These are phyloP conservation scores for Acromyrmex echinatior DNA, from an alignment of 1,140 invertebrate species.

Conservation along the genomic window DNA sequence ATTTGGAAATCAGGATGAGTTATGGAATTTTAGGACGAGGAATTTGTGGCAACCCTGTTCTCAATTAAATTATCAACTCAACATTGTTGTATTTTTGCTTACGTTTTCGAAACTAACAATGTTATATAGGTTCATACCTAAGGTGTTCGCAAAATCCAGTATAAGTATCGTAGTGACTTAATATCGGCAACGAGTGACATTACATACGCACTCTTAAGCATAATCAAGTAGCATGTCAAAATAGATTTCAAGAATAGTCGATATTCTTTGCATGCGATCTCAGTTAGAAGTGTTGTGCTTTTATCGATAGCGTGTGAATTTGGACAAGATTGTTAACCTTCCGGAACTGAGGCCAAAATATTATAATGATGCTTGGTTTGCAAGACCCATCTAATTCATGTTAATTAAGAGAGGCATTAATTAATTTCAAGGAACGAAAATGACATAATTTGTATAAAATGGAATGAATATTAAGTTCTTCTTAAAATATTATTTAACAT, in stretches of 20 bases:
- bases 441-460: no score
- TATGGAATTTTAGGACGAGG: no score
- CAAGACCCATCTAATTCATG: no score
- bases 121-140: not conserved
- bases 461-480: no score
- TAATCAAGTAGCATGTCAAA: conserved; percentile 39
- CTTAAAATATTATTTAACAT: no score
- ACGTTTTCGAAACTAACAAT: conserved; percentile 52
- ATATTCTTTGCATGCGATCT: conserved; percentile 24
- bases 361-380: no score
- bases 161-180: conserved; percentile 68
- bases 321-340: conserved; percentile 1
- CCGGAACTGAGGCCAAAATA: no score
- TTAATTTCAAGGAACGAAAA: no score
- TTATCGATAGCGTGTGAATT: not conserved
- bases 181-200: conserved; percentile 54
- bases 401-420: no score
- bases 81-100: conserved; percentile 36
- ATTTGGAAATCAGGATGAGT: no score
- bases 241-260: conserved; percentile 7
- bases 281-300: conserved; percentile 29
- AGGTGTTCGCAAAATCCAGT: conserved; percentile 8
- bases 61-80: conserved; percentile 19
- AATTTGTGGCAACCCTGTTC: not conserved
- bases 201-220: conserved; percentile 39